Conservation (phyloP, 2,113 vertebrate genomes). For the Gymnogyps californianus region DNA sequence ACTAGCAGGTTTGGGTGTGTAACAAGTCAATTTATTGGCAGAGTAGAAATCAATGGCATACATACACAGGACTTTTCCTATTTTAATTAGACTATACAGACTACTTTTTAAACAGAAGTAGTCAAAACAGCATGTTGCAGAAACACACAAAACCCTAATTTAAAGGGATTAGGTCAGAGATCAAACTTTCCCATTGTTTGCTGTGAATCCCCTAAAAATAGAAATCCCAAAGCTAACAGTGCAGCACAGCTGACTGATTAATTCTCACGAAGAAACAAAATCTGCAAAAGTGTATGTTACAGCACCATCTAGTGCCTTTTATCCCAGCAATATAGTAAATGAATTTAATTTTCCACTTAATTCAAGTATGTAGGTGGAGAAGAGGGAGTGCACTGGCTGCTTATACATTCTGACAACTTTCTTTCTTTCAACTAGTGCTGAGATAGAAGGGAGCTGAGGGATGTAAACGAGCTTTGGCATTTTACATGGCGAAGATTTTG, state of each 20-base stretch:
- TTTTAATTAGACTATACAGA: background rate
- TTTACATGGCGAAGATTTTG: background rate
- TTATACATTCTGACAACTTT: background rate
- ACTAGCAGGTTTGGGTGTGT: background rate
- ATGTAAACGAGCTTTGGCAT: background rate
- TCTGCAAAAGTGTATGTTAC: background rate
- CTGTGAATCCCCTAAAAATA: background rate
- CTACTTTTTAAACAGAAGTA: background rate
- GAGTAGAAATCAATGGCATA: background rate
- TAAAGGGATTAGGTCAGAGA: background rate
- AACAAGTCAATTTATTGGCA: background rate
- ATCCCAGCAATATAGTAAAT: background rate
- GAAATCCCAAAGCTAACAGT: background rate
- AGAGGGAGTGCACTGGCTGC: background rate
- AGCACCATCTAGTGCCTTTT: conserved; percentile 45
- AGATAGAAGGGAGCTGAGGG: background rate
- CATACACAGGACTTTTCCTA: background rate
- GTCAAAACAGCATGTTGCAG: background rate
- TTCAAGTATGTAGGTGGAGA: background rate
- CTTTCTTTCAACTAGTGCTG: background rate
- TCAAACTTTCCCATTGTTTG: background rate
- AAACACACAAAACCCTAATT: background rate
- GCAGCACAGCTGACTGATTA: background rate
- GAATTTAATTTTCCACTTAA: background rate
- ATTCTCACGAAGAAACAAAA: background rate